Evolutionary conservation across 2,113 vertebrate genomes (phyloP), one percentile per base, ranked within the genome.

Genomic region (Seriola dumerili): DNA sequence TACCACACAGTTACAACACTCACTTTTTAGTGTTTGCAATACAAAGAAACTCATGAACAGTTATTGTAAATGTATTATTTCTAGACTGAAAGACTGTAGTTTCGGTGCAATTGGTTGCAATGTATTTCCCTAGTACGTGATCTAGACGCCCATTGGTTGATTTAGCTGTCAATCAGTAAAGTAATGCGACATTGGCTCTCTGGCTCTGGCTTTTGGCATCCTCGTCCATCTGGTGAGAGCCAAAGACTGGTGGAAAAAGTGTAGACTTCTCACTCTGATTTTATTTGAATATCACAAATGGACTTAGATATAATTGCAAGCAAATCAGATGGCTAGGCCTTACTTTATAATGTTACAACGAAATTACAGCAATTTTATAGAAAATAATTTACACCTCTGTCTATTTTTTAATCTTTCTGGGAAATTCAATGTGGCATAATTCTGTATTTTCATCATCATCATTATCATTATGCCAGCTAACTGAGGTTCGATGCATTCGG

Each of bases 181-280:
- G 12, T 2, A 16, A 16, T 2, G 4, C 16, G 5, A 57, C 44
- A 61, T 64, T 76, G 62, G 55, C 58, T 75, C 7, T 5, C 42
- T 5, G 13, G 23, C 40, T 76, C 17, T 32, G 46, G 4, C 34
- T 76, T 21, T 57, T 36, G 40, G 6, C 1, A 25, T 40, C 23
- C 29, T 14, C 29, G 12, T 4, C 11, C 23, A 13, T 40, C 3
- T 75, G 42, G 42, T 13, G 66, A 75, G 36, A 52, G 7, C 32
- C 77, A 72, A 72, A 82, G 55, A 74, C 0, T 3, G 4, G 0
- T 4, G 0, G 1, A 29, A 58, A 68, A 70, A 2, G 0, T 0
- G 2, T 70, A 44, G 82, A 91, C 1, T 0, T 70, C 13, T 76
- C 80, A 82, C 86, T 87, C 81, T 50, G 59, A 1, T 2, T 16